phyloP scores from a whole-genome alignment of 1,140 invertebrate species.

The Drosophila fuyamai region DNA sequence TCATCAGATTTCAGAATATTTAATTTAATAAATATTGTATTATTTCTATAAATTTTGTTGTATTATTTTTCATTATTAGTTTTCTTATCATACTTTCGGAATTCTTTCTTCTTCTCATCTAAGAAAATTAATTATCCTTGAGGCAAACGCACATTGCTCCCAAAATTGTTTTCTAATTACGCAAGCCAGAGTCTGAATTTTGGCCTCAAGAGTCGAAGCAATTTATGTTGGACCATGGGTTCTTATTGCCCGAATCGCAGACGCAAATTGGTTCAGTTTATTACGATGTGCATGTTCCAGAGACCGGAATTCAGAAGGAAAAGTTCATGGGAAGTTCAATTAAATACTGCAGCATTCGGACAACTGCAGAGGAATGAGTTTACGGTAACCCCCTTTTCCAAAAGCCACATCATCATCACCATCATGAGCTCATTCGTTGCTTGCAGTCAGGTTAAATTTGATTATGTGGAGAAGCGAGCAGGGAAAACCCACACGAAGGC shows the following conservation, averaged over 20 bases:
- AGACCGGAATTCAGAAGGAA: slow-evolving; percentile 1
- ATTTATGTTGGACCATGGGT: slow-evolving; percentile 12
- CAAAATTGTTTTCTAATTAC: slow-evolving; percentile 21
- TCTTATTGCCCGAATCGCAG: slow-evolving; percentile 16
- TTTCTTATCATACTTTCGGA: neutral
- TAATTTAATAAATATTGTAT: neutral
- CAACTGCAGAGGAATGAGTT: slow-evolving; percentile 18
- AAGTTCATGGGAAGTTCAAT: slow-evolving; percentile 53
- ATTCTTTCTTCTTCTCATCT: neutral
- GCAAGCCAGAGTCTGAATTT: slow-evolving; percentile 1
- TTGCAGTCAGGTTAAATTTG: slow-evolving; percentile 70
- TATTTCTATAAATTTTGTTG: neutral
- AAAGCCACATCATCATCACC: slow-evolving; percentile 25
- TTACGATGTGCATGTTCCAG: slow-evolving; percentile 8
- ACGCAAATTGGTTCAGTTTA: slow-evolving; percentile 42
- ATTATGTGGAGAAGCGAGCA: slow-evolving; percentile 57
- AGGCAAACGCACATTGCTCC: neutral
- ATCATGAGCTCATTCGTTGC: neutral
- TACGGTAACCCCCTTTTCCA: slow-evolving; percentile 1
- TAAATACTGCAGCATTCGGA: slow-evolving; percentile 54
- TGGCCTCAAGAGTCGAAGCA: neutral
- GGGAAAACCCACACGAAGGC: slow-evolving; percentile 36
- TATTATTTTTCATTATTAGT: neutral
- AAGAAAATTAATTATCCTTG: neutral
- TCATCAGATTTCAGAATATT: too few species aligned